phyloP scores from a whole-genome alignment of 1,140 invertebrate species.

The Palaemon carinicauda region DNA sequence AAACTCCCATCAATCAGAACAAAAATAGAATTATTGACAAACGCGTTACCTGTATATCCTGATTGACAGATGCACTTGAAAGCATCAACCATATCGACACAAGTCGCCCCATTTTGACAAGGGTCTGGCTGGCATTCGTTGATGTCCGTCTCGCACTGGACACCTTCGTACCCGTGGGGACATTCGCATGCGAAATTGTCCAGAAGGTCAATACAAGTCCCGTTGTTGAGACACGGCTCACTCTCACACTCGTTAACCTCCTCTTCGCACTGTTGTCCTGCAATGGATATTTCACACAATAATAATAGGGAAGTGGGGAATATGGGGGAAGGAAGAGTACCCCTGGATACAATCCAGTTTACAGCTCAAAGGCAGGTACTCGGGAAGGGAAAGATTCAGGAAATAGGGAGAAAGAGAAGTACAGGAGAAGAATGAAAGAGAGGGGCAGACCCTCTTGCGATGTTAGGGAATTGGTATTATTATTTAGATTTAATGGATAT shows the following conservation, averaged over 20 bases:
- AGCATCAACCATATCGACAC: conserved; percentile 79
- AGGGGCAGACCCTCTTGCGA: too few relatives aligned
- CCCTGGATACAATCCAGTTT: too few relatives aligned
- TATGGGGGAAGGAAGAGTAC: too few relatives aligned
- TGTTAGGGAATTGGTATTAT: too few relatives aligned
- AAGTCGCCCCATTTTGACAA: conserved; percentile 65
- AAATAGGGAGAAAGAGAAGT: too few relatives aligned
- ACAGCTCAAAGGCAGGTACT: too few relatives aligned
- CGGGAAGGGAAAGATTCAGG: too few relatives aligned
- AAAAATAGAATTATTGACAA: background rate
- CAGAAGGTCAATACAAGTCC: conserved; percentile 68
- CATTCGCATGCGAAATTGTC: conserved; percentile 66
- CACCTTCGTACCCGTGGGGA: conserved; percentile 64
- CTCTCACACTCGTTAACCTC: conserved; percentile 72
- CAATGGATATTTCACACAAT: background rate
- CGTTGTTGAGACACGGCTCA: conserved; percentile 68
- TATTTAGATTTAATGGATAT: too few relatives aligned
- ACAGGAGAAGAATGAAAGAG: too few relatives aligned
- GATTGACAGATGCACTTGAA: conserved; percentile 90
- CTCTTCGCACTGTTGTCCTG: conserved; percentile 64
- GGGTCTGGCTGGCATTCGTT: conserved; percentile 66
- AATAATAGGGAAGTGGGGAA: too few relatives aligned
- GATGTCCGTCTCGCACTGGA: conserved; percentile 66
- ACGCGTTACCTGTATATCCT: conserved; percentile 76
- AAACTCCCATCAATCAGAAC: too few relatives aligned